phyloP scores from a whole-genome alignment of 1,140 invertebrate species.

The Ceratitis capitata region DNA sequence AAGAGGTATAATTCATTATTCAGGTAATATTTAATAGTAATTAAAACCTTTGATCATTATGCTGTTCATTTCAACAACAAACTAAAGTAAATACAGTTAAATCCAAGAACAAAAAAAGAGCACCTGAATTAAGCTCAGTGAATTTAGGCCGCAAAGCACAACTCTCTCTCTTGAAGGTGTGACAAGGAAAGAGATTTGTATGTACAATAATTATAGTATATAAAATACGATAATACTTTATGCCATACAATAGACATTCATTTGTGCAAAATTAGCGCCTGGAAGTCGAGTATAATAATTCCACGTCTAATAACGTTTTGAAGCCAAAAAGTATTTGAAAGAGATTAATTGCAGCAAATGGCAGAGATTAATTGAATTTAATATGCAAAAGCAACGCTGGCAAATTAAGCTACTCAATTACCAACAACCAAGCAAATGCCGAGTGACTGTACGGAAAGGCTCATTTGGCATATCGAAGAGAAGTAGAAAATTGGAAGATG shows the following conservation, averaged over 20 bases:
- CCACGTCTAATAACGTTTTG: not conserved
- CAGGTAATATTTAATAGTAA: not conserved
- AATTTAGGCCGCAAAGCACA: not conserved
- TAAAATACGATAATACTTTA: too few species aligned
- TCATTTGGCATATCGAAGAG: not conserved
- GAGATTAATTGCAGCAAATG: constrained; percentile 6
- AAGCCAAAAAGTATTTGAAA: not conserved
- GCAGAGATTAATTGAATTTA: constrained; percentile 28
- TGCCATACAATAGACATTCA: not conserved
- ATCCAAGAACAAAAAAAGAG: not conserved
- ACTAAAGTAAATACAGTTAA: not conserved
- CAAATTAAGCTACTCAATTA: constrained; percentile 6
- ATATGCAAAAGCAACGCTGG: not conserved
- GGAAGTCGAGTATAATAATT: not conserved
- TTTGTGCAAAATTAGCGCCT: not conserved
- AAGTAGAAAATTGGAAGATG: not conserved
- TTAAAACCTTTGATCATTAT: not conserved
- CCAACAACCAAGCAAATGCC: not conserved
- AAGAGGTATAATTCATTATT: not conserved
- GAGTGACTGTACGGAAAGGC: not conserved
- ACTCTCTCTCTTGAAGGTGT: too few species aligned
- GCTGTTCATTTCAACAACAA: not conserved
- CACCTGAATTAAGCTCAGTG: not conserved
- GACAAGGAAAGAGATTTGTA: too few species aligned
- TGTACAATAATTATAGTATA: too few species aligned